Evolutionary conservation across 2,888 invertebrate species (phyloP).

Genomic region (Amphimallon solstitiale): DNA sequence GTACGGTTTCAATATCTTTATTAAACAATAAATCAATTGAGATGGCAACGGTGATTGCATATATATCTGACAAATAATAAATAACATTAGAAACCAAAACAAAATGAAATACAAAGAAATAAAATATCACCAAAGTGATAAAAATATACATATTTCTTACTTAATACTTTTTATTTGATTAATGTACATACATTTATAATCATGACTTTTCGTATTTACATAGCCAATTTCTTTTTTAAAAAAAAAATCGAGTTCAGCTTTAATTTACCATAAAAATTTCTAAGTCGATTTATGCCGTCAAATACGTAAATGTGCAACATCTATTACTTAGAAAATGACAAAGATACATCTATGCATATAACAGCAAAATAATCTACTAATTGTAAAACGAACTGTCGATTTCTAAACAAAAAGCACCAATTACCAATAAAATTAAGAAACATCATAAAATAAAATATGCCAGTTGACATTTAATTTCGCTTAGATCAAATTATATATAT

Average conservation of each 20-base stretch:
- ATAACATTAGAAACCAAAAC: slow-evolving; percentile 19
- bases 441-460: background rate
- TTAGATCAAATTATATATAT: background rate
- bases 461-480: background rate
- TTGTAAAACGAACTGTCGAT: background rate
- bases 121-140: slow-evolving; percentile 1
- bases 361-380: slow-evolving; percentile 10
- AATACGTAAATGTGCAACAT: background rate
- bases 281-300: background rate
- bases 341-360: slow-evolving; percentile 29
- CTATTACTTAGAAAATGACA: slow-evolving; percentile 12
- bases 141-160: background rate
- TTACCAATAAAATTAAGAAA: slow-evolving; percentile 7
- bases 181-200: too few relatives aligned
- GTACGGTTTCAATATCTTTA: slow-evolving; percentile 7
- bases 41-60: background rate
- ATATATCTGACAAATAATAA: slow-evolving; percentile 5
- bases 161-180: slow-evolving; percentile 4
- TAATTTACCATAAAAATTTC: too few relatives aligned
- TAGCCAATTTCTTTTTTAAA: too few relatives aligned
- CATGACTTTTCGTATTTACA: too few relatives aligned
- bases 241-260: too few relatives aligned
- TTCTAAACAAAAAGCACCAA: slow-evolving; percentile 28
- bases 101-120: slow-evolving; percentile 9
- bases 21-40: slow-evolving; percentile 21